These are phyloP conservation scores for Orthosia gracilis DNA, from an alignment of 2,888 invertebrate genomes.

Conservation along the genomic window DNA sequence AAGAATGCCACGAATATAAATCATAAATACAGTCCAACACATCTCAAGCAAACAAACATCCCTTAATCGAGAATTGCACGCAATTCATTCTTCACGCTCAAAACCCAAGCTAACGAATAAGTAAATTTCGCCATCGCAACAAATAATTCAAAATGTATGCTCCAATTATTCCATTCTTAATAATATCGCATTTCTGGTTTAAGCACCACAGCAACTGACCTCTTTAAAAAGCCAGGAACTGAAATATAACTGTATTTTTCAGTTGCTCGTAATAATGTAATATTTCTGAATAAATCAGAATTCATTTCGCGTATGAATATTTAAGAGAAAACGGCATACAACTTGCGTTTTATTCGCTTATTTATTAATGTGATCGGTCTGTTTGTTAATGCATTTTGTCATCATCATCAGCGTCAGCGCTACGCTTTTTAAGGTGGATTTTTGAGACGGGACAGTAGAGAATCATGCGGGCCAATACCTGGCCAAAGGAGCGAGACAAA, in stretches of 20 bases:
- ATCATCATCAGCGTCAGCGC: not conserved
- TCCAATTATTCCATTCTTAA: slow-evolving; percentile 38
- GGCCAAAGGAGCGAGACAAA: too few relatives aligned
- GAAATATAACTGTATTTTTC: slow-evolving; percentile 38
- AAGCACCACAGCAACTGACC: slow-evolving; percentile 35
- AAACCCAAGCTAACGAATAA: slow-evolving; percentile 19
- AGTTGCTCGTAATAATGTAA: slow-evolving; percentile 37
- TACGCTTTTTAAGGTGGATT: too few relatives aligned
- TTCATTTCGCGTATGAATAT: slow-evolving; percentile 56
- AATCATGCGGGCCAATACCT: too few relatives aligned
- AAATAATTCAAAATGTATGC: slow-evolving; percentile 40
- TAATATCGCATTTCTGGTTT: slow-evolving; percentile 38
- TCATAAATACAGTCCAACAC: not conserved
- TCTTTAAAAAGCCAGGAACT: slow-evolving; percentile 34
- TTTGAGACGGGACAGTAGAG: too few relatives aligned
- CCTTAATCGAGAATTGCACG: not conserved
- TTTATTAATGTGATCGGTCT: not conserved
- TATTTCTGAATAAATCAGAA: slow-evolving; percentile 57
- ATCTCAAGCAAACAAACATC: not conserved
- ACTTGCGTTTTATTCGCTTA: slow-evolving; percentile 21
- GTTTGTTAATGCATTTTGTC: slow-evolving; percentile 6
- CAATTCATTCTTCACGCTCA: not conserved
- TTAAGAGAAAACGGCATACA: slow-evolving; percentile 35
- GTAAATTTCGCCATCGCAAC: slow-evolving; percentile 16
- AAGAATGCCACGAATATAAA: too few relatives aligned